These are phyloP conservation scores for Rhingia campestris DNA, from an alignment of 2,888 invertebrate species.

Conservation along the genomic window DNA sequence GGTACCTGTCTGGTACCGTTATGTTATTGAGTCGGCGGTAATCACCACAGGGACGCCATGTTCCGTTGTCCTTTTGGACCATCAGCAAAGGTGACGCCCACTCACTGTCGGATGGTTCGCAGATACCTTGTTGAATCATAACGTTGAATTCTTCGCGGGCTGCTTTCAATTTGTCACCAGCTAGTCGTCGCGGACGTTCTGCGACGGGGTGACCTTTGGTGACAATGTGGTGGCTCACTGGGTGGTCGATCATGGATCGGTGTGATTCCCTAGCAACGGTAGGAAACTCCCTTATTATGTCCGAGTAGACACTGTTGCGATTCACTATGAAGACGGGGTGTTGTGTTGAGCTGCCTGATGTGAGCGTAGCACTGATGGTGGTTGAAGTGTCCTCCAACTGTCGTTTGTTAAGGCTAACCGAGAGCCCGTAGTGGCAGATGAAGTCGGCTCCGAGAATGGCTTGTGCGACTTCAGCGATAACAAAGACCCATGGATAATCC, in stretches of 20 bases:
- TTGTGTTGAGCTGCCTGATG: neutral
- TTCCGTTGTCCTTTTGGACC: conserved; percentile 6
- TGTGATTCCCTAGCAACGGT: too few relatives aligned
- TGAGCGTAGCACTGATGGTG: neutral
- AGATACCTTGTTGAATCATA: conserved; percentile 13
- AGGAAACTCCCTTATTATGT: too few relatives aligned
- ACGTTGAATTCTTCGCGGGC: neutral
- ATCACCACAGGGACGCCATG: too few relatives aligned
- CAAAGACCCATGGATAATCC: too few relatives aligned
- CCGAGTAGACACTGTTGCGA: neutral
- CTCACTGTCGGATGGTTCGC: conserved; percentile 23
- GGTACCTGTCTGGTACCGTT: too few relatives aligned
- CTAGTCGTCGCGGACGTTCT: too few relatives aligned
- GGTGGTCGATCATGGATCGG: too few relatives aligned
- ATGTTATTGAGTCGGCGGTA: too few relatives aligned
- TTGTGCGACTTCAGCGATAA: too few relatives aligned
- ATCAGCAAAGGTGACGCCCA: conserved; percentile 12
- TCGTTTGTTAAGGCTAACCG: neutral
- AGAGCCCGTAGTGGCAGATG: neutral
- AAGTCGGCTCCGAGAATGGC: too few relatives aligned
- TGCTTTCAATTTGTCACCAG: conserved; percentile 11
- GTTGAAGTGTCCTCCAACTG: neutral
- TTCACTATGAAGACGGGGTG: neutral
- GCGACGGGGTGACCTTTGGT: too few relatives aligned
- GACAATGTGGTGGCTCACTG: neutral